Base-by-base conservation (phyloP, 2,797 vertebrate genomes). In the Aplochiton taeniatus region DNA sequence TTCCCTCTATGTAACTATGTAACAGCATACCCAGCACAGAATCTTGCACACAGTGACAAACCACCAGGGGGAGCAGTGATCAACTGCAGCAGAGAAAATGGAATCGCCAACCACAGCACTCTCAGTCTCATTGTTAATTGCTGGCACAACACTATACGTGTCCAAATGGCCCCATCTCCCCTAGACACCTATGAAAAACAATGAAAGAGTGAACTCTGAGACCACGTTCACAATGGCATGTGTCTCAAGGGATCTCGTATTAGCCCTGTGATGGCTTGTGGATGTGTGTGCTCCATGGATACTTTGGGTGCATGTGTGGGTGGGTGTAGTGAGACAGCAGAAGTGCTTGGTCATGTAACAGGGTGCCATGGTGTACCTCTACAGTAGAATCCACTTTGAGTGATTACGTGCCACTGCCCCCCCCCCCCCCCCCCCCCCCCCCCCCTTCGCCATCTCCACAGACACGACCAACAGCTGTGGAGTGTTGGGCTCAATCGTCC, bases 11-110 rank as follows among this genome's bases (percentile, higher is more conserved):
- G 50, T 52, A 52, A 18, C 16, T 52, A 52, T 31, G 31, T 31
- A 31, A 31, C 31, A 31, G 31, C 31, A 31, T 31, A 31, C 31
- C 31, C 31, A 31, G 31, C 31, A 31, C 31, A 31, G 31, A 31
- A 6, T 31, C 31, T 2, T 31, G 31, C 6, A 3, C 6, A 31
- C 6, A 6, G 31, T 3, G 3, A 31, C 6, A 49, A 46, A 13
- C 86, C 88, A 86, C 76, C 76, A 87, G 88, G 65, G 77, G 88
- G 87, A 77, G 86, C 81, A 80, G 69, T 77, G 75, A 62, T 58
- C 60, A 75, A 42, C 54, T 56, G 18, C 31, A 31, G 31, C 2
- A 31, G 3, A 31, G 6, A 31, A 61, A n/a, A 58, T 10, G n/a
- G 31, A 56, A 31, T 31, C 54, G 9, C 12, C 50, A 4, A 61